Evolutionary conservation across 2,797 vertebrate species (phyloP).

Genomic region (Paguma larvata): DNA sequence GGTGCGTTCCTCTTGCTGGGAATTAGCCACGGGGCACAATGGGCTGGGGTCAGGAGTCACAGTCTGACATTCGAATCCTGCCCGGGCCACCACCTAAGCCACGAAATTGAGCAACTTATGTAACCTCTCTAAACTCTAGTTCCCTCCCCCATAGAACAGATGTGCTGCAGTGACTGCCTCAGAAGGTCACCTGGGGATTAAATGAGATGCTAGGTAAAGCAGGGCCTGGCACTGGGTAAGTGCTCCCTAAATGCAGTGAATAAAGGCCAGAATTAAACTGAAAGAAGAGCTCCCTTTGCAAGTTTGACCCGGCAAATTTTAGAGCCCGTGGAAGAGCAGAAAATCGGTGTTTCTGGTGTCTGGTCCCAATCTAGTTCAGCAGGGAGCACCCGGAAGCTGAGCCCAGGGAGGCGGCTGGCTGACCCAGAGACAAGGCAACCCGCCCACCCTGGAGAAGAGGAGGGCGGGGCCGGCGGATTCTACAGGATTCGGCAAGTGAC

Average conservation of each 20-base stretch:
- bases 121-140: neutral
- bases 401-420: neutral
- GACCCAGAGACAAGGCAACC: neutral
- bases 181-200: neutral
- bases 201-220: accelerated
- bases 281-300: neutral
- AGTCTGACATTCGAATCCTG: neutral
- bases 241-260: neutral
- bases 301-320: neutral
- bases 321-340: neutral
- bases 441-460: accelerated
- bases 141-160: too few relatives aligned
- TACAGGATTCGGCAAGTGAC: neutral
- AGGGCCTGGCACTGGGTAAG: neutral
- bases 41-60: neutral
- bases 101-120: neutral
- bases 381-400: neutral
- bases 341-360: neutral
- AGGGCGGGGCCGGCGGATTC: accelerated
- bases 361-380: neutral
- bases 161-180: too few relatives aligned
- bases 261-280: neutral
- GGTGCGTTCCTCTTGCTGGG: neutral
- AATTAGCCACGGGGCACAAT: accelerated
- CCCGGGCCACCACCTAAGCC: neutral